phyloP scores from a whole-genome alignment of 2,888 invertebrate species.

The Myopa tessellatipennis region DNA sequence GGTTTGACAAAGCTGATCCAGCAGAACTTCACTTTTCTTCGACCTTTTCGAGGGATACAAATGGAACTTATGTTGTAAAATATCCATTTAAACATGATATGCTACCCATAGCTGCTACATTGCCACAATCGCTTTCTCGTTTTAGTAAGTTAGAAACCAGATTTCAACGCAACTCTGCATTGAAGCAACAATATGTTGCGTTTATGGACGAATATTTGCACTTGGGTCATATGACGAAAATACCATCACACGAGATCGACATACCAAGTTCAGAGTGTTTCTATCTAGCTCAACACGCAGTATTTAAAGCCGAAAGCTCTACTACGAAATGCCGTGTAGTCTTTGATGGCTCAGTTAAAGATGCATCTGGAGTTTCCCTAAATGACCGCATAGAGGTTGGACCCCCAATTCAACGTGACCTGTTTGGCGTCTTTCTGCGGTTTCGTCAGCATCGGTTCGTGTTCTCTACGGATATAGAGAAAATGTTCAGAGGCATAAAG shows the following conservation, averaged over 20 bases:
- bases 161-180: constrained; percentile 31
- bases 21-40: constrained; percentile 40
- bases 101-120: constrained; percentile 33
- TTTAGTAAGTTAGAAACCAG: constrained; percentile 39
- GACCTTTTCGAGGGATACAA: constrained; percentile 30
- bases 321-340: constrained; percentile 42
- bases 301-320: constrained; percentile 44
- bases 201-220: constrained; percentile 45
- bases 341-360: neutral
- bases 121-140: constrained; percentile 31
- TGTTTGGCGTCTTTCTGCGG: neutral
- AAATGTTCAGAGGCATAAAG: constrained; percentile 27
- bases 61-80: constrained; percentile 42
- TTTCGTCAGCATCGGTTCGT: constrained; percentile 38
- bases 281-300: constrained; percentile 48
- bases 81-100: constrained; percentile 40
- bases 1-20: constrained; percentile 27
- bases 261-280: constrained; percentile 32
- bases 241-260: constrained; percentile 30
- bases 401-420: neutral
- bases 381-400: too few relatives aligned
- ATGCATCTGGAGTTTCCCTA: too few relatives aligned
- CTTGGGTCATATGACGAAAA: constrained; percentile 44
- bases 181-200: constrained; percentile 37
- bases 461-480: constrained; percentile 23